Conservation (phyloP, 2,113 vertebrate genomes). For the Azemiops feae region DNA sequence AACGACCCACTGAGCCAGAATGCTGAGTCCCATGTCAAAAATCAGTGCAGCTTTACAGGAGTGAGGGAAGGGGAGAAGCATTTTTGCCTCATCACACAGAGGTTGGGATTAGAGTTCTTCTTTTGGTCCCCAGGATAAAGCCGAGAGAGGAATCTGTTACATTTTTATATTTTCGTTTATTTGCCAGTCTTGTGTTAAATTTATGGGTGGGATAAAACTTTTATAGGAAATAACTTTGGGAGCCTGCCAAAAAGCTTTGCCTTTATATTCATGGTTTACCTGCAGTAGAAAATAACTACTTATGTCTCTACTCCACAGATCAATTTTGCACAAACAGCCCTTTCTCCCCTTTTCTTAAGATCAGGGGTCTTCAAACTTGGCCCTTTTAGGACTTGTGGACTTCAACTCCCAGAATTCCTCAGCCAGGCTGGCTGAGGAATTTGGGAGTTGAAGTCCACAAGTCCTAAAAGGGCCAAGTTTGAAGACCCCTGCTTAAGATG, state of each 20-base stretch:
- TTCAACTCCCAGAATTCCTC: too few relatives aligned
- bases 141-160: not conserved
- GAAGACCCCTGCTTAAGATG: too few relatives aligned
- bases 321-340: not conserved
- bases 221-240: not conserved
- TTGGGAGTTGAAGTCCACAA: too few relatives aligned
- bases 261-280: not conserved
- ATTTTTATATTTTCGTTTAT: not conserved
- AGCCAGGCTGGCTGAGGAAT: too few relatives aligned
- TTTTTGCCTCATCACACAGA: not conserved
- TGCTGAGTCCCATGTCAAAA: constrained; percentile 11
- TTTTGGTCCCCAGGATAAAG: not conserved
- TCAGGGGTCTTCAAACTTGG: too few relatives aligned
- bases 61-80: not conserved
- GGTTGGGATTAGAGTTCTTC: not conserved
- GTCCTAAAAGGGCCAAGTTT: too few relatives aligned
- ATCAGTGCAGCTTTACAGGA: constrained; percentile 5
- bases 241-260: not conserved
- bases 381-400: too few relatives aligned
- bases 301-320: not conserved
- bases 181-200: not conserved
- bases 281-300: not conserved
- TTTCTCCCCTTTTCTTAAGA: not conserved
- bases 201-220: not conserved
- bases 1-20: constrained; percentile 51